Evolutionary conservation across 1,140 invertebrate genomes (phyloP).

Genomic region (Caerostris extrusa): DNA sequence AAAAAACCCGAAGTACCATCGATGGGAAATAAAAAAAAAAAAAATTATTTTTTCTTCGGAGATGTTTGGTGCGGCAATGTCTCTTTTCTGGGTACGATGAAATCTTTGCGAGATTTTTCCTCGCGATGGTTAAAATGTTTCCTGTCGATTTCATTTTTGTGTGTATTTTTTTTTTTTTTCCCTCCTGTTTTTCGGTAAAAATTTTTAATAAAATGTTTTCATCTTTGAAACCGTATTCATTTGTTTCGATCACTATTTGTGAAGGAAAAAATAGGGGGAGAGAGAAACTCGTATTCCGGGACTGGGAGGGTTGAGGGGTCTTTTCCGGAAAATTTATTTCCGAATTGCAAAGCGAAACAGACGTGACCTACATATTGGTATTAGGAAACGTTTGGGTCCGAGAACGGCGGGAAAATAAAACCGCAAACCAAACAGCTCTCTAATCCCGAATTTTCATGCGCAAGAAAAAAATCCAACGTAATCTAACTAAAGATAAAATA

Average conservation of each 20-base stretch:
- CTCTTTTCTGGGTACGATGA: conserved; percentile 23
- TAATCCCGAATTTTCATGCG: conserved; percentile 10
- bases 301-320: neutral
- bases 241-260: conserved; percentile 59
- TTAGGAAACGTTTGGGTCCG: neutral
- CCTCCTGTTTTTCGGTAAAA: neutral
- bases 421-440: neutral
- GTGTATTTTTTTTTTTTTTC: neutral
- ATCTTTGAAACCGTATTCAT: conserved; percentile 50
- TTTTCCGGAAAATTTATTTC: conserved; percentile 31
- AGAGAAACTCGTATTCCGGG: neutral
- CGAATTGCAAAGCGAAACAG: conserved; percentile 34
- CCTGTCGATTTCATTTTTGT: conserved; percentile 34
- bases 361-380: conserved; percentile 49
- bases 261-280: neutral
- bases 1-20: neutral
- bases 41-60: neutral
- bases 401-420: conserved; percentile 9
- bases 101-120: neutral
- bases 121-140: conserved; percentile 41
- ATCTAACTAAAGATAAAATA: neutral
- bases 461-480: neutral
- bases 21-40: neutral
- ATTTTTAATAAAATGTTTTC: conserved; percentile 64
- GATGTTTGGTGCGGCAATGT: conserved; percentile 7